A percentile compares a stretch with the other conserved stretches of the same genome.
These are phyloP conservation scores for Graptemys geographica DNA, from an alignment of 2,797 vertebrate species.

Conservation along the genomic window DNA sequence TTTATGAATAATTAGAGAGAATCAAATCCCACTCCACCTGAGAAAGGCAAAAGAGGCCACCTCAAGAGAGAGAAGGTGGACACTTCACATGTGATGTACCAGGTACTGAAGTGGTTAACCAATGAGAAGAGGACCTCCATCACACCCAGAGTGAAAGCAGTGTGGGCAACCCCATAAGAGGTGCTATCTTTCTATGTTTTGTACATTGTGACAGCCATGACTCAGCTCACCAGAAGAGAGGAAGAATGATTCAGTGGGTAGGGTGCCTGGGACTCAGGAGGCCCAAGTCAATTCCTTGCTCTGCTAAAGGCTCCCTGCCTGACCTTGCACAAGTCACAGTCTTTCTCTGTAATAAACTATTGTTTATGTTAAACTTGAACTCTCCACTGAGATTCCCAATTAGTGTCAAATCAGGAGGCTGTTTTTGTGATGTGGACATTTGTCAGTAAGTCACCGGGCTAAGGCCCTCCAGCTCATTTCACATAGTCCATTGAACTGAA, in stretches of 20 bases:
- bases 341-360: not conserved
- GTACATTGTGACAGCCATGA: not conserved
- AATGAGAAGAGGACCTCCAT: not conserved
- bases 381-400: not conserved
- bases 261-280: not conserved
- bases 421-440: not conserved
- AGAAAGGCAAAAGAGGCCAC: not conserved
- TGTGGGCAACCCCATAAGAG: not conserved
- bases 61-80: not conserved
- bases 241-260: not conserved
- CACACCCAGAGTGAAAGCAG: not conserved
- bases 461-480: not conserved
- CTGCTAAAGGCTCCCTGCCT: not conserved
- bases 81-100: not conserved
- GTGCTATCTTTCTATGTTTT: not conserved
- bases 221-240: not conserved
- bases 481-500: not conserved
- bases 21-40: not conserved
- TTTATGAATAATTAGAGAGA: not conserved
- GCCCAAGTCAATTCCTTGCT: not conserved
- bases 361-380: not conserved
- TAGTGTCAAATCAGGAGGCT: not conserved
- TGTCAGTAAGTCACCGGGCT: not conserved
- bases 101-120: not conserved
- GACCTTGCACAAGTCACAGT: not conserved